Evolutionary conservation across 2,113 vertebrate genomes (phyloP).

Genomic region (Fregetta grallaria): DNA sequence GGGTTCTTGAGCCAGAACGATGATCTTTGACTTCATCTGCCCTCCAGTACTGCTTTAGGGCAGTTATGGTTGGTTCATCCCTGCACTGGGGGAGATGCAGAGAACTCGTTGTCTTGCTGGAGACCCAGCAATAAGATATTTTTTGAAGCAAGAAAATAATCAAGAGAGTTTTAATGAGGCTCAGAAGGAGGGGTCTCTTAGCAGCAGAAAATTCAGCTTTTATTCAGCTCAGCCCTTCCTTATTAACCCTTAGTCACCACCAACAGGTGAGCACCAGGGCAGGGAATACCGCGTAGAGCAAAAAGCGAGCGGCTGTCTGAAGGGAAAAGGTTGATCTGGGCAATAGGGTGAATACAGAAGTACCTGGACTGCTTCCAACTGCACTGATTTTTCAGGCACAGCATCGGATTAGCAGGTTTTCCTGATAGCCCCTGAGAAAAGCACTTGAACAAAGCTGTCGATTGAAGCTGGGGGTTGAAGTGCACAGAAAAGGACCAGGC

Average conservation of each 20-base stretch:
- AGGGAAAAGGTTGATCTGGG: neutral
- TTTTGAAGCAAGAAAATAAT: neutral
- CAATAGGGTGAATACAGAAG: neutral
- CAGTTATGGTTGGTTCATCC: neutral
- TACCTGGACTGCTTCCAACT: neutral
- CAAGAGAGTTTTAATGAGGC: neutral
- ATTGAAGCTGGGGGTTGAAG: neutral
- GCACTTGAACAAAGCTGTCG: neutral
- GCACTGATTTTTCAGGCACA: neutral
- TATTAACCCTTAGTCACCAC: neutral
- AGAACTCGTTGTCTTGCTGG: neutral
- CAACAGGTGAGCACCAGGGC: accelerated
- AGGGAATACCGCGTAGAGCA: neutral
- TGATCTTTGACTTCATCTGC: neutral
- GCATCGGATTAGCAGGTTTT: neutral
- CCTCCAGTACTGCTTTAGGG: neutral
- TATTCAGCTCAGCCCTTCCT: neutral
- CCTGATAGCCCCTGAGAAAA: neutral
- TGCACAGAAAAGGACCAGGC: neutral
- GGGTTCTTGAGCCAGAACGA: neutral
- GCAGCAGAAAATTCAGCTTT: neutral
- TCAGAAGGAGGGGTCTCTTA: neutral
- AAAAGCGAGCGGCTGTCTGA: neutral
- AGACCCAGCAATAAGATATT: neutral
- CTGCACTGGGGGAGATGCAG: neutral